Evolutionary conservation across 2,113 vertebrate species (phyloP).

Genomic region (Saguinus midas): DNA sequence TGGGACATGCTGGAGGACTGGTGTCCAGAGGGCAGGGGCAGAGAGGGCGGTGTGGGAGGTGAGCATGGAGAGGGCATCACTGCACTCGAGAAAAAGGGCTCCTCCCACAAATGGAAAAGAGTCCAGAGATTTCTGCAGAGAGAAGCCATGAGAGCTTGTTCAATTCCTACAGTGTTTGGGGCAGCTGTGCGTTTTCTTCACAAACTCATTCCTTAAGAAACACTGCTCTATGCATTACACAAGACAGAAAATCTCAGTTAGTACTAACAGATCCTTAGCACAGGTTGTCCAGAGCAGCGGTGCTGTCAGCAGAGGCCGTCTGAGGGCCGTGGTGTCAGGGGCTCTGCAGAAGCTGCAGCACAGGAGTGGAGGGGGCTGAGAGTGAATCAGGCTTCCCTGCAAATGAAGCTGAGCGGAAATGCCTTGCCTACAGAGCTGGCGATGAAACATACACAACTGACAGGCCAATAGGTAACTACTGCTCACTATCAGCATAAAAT

Average conservation of each 20-base stretch:
- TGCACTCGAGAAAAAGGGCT: not conserved
- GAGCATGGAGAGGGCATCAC: not conserved
- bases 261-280: not conserved
- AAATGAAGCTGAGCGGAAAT: not conserved
- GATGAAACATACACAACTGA: not conserved
- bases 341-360: fast-evolving
- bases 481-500: not conserved
- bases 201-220: not conserved
- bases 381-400: not conserved
- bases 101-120: not conserved
- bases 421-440: not conserved
- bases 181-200: not conserved
- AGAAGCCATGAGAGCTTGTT: not conserved
- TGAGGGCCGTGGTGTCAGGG: not conserved
- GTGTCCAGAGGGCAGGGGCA: not conserved
- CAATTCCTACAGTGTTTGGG: not conserved
- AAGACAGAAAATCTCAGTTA: not conserved
- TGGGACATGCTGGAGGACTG: fast-evolving
- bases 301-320: not conserved
- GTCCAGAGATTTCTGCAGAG: not conserved
- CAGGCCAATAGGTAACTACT: not conserved
- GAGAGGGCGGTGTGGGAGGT: not conserved
- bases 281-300: too few relatives aligned
- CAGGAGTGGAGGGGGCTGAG: fast-evolving
- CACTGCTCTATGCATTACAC: not conserved